These are phyloP conservation scores for Tragulus kanchil DNA, from an alignment of 2,113 vertebrate genomes.

Conservation along the genomic window DNA sequence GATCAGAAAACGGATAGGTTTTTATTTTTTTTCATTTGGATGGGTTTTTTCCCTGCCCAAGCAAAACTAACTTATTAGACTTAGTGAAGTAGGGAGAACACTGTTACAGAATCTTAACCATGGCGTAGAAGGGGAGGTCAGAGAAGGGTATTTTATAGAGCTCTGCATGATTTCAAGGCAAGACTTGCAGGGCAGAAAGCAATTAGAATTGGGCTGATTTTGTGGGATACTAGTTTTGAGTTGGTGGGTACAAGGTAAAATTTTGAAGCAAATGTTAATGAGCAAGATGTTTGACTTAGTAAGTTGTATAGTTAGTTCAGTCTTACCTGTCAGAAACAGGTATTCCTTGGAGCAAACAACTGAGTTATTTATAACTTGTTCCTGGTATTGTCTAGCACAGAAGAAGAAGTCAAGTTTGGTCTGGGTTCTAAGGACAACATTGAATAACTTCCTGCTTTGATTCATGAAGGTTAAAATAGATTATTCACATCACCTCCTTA, in stretches of 20 bases:
- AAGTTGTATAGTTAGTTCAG: neutral
- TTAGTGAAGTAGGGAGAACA: neutral
- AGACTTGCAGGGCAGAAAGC: constrained; percentile 3
- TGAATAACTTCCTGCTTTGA: neutral
- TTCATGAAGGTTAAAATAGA: neutral
- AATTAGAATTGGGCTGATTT: neutral
- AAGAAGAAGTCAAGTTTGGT: neutral
- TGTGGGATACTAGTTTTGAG: neutral
- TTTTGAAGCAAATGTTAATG: constrained; percentile 11
- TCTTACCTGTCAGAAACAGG: neutral
- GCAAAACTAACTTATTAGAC: neutral
- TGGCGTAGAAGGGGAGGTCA: neutral
- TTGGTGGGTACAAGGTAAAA: neutral
- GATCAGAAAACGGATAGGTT: no score
- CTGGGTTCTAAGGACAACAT: neutral
- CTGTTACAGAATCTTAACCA: neutral
- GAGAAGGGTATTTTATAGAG: neutral
- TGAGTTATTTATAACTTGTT: neutral
- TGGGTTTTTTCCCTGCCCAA: no score
- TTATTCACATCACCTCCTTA: neutral
- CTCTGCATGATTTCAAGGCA: neutral
- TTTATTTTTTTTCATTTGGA: no score
- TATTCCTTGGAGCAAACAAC: neutral
- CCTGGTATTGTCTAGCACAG: neutral
- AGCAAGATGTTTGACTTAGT: neutral